Conservation (phyloP, 2,888 invertebrate species). For the Drosophila subsilvestris region DNA sequence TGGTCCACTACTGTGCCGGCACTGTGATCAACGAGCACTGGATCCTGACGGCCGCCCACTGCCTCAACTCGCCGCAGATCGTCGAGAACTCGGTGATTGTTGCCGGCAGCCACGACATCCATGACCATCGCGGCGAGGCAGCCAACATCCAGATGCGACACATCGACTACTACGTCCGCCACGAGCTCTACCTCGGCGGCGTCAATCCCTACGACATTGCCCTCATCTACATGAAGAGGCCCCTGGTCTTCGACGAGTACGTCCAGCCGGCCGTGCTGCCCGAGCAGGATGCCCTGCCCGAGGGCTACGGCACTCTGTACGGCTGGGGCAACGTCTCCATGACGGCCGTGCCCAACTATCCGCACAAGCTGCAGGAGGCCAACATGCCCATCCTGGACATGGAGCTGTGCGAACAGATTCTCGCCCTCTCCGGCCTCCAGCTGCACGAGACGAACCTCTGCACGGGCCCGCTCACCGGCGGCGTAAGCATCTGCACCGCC, state of each 20-base stretch:
- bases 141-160: slow-evolving; percentile 73
- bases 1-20: slow-evolving; percentile 83
- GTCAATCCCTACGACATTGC: slow-evolving; percentile 83
- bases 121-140: slow-evolving; percentile 63
- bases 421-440: slow-evolving; percentile 75
- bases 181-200: slow-evolving; percentile 82
- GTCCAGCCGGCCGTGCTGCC: slow-evolving; percentile 81
- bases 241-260: slow-evolving; percentile 74
- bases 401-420: slow-evolving; percentile 76
- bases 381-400: slow-evolving; percentile 81
- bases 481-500: slow-evolving; percentile 82
- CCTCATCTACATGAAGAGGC: slow-evolving; percentile 79
- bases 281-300: slow-evolving; percentile 68
- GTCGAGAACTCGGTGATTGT: slow-evolving; percentile 79
- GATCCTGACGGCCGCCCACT: slow-evolving; percentile 83
- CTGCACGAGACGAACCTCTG: slow-evolving; percentile 83
- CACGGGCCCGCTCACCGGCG: slow-evolving; percentile 82
- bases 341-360: slow-evolving; percentile 80
- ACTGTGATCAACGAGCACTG: slow-evolving; percentile 82
- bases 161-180: slow-evolving; percentile 80
- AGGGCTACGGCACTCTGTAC: slow-evolving; percentile 81
- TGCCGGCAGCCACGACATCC: slow-evolving; percentile 82
- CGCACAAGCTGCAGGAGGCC: slow-evolving; percentile 79
- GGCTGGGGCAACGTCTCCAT: slow-evolving; percentile 83
- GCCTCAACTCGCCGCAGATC: slow-evolving; percentile 72